phyloP scores from a whole-genome alignment of 2,113 vertebrate species.

The Hippocampus zosterae region DNA sequence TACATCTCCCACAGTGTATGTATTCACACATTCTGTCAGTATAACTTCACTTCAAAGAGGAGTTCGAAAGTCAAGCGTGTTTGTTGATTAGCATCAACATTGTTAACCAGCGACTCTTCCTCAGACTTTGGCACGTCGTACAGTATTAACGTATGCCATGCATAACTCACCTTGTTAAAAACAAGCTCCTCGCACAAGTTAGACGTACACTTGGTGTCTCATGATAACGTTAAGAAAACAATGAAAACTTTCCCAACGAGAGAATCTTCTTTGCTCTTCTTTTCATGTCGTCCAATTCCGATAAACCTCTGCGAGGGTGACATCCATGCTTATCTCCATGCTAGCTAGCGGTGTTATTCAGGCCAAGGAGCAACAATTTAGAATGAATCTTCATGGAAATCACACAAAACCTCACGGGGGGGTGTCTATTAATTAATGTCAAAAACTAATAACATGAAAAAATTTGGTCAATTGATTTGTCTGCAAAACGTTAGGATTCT shows the following conservation, averaged over 20 bases:
- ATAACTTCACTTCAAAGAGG: not conserved
- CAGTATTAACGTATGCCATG: not conserved
- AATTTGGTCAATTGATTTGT: too few species aligned
- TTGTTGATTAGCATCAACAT: not conserved
- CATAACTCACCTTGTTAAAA: not conserved
- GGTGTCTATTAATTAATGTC: not conserved
- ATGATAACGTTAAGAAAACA: not conserved
- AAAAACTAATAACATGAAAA: not conserved
- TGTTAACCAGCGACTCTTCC: not conserved
- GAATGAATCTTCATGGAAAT: too few species aligned
- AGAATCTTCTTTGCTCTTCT: not conserved
- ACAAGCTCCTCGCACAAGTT: not conserved
- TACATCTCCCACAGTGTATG: not conserved
- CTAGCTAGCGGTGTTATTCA: not conserved
- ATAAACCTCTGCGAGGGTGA: not conserved
- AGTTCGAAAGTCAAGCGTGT: not conserved
- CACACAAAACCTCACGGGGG: too few species aligned
- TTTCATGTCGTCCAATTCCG: not conserved
- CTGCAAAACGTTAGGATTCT: too few species aligned
- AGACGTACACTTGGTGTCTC: not conserved
- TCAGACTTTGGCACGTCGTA: not conserved
- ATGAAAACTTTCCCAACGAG: not conserved
- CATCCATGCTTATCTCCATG: not conserved
- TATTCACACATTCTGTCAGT: not conserved
- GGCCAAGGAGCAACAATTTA: not conserved